Conservation (phyloP, 35 echinoderm and acorn worm species). For the Acanthaster planci region DNA sequence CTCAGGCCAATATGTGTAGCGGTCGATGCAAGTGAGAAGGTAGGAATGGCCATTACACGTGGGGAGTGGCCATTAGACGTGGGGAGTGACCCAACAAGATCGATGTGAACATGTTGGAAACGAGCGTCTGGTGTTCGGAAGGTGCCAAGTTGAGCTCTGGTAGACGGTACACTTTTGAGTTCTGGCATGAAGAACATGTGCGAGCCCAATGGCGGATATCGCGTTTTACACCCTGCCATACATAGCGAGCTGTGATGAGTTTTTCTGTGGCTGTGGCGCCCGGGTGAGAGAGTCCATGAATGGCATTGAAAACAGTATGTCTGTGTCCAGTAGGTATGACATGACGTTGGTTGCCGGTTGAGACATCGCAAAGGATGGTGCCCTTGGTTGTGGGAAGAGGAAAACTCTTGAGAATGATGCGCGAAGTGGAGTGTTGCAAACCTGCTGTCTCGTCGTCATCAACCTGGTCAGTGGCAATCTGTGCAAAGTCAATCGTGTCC, state of each 20-base stretch:
- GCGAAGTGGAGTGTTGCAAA: neutral
- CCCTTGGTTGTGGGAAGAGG: neutral
- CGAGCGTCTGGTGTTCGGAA: slow-evolving; percentile 34
- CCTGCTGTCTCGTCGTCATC: neutral
- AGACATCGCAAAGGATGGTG: slow-evolving; percentile 32
- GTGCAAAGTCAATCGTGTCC: neutral
- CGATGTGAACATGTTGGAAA: slow-evolving; percentile 57
- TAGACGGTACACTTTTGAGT: slow-evolving; percentile 42
- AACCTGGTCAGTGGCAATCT: neutral
- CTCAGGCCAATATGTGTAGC: slow-evolving; percentile 45
- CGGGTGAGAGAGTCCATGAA: slow-evolving; percentile 43
- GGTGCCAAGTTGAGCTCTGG: slow-evolving; percentile 33
- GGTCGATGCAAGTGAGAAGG: slow-evolving; percentile 38
- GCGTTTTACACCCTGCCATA: slow-evolving; percentile 32
- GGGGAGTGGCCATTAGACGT: slow-evolving; percentile 38
- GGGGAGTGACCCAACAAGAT: slow-evolving; percentile 45
- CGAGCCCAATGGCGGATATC: slow-evolving; percentile 37
- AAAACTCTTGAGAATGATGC: neutral
- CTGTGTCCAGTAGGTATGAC: neutral
- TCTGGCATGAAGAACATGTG: slow-evolving; percentile 32
- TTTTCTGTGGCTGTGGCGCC: slow-evolving; percentile 24
- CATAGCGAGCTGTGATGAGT: slow-evolving; percentile 29
- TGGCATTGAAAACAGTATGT: slow-evolving; percentile 10
- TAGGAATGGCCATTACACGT: too few relatives aligned
- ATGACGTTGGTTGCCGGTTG: slow-evolving; percentile 16